A percentile compares a stretch with the other conserved stretches of the same genome.
Evolutionary conservation across 2,113 vertebrate species (phyloP).

Genomic region (Tor tambroides): DNA sequence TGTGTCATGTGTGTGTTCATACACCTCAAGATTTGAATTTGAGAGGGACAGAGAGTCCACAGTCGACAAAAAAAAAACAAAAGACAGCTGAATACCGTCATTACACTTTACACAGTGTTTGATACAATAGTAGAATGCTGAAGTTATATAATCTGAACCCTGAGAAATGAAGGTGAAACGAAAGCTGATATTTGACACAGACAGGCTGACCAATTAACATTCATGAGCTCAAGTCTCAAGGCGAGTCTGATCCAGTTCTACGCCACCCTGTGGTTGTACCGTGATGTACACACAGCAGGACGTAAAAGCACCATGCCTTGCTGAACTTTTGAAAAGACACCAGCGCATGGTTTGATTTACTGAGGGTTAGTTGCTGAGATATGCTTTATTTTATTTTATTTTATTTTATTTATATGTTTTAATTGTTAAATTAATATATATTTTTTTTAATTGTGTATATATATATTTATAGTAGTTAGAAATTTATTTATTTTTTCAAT

Average conservation of each 20-base stretch:
- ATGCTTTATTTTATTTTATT: not conserved
- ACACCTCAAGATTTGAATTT: not conserved
- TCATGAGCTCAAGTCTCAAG: not conserved
- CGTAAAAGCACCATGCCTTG: not conserved
- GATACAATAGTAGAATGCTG: not conserved
- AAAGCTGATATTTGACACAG: not conserved
- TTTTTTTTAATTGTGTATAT: not conserved
- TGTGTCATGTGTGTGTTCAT: not conserved
- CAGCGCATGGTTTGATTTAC: not conserved
- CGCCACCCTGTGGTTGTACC: conserved; percentile 41
- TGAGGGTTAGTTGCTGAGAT: not conserved
- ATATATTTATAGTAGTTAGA: not conserved
- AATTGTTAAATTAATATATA: too few relatives aligned
- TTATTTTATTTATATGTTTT: not conserved
- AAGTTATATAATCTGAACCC: not conserved
- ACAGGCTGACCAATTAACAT: not conserved
- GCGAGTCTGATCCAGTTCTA: not conserved
- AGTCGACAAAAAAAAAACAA: conserved; percentile 22
- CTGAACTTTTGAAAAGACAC: conserved; percentile 4
- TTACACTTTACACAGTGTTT: not conserved
- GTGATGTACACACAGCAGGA: not conserved
- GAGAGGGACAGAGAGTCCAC: not conserved
- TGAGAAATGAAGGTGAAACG: not conserved
- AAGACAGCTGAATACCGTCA: not conserved
- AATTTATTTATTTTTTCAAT: too few relatives aligned